A percentile compares a stretch with the other conserved stretches of the same genome.
Conservation (phyloP, 2,797 vertebrate species). For the Crax fasciolata region DNA sequence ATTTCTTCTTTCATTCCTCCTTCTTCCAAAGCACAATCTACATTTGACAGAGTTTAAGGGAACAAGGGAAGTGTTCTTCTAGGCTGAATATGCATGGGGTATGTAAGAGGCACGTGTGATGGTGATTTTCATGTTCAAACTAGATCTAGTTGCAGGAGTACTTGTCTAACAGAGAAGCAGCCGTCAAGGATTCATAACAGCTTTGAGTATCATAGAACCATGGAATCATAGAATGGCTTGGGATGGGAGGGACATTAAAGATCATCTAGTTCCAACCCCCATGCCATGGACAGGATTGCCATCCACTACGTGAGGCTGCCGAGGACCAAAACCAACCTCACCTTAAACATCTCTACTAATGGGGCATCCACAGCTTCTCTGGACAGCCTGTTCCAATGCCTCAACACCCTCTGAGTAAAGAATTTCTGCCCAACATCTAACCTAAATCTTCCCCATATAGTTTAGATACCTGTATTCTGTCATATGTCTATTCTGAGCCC, state of each 20-base stretch:
- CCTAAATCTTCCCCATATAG: background rate
- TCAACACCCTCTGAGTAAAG: background rate
- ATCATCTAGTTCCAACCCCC: too few relatives aligned
- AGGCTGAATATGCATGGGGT: background rate
- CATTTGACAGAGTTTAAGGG: background rate
- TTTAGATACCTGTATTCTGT: background rate
- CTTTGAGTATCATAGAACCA: background rate
- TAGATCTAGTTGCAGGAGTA: background rate
- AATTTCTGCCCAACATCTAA: background rate
- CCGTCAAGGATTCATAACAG: background rate
- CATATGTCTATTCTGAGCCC: background rate
- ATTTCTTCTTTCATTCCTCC: background rate
- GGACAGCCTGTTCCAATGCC: background rate
- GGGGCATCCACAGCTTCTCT: background rate
- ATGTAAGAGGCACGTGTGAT: background rate
- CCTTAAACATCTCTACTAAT: background rate
- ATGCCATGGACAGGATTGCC: too few relatives aligned
- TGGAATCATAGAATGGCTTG: too few relatives aligned
- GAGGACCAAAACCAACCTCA: too few relatives aligned
- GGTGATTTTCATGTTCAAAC: background rate
- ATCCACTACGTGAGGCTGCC: too few relatives aligned
- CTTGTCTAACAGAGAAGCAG: background rate
- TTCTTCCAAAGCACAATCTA: background rate
- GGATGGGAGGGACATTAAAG: too few relatives aligned
- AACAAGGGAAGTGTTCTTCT: background rate